These are phyloP conservation scores for Antedon mediterranea DNA, from an alignment of 53 echinoderm and acorn worm genomes.

Conservation along the genomic window DNA sequence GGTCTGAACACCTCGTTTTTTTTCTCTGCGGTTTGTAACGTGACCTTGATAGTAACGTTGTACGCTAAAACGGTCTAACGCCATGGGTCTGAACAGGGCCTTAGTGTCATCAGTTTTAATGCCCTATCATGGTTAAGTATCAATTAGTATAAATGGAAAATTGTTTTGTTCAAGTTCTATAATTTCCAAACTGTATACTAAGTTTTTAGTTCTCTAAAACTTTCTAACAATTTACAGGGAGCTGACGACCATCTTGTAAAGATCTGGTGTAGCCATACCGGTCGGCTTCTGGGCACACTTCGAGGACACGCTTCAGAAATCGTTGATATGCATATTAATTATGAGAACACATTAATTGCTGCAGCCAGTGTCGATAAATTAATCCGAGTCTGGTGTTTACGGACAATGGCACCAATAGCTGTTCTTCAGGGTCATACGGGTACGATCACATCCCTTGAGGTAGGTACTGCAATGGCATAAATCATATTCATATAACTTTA, in stretches of 20 bases:
- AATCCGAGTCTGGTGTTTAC: slow-evolving; percentile 61
- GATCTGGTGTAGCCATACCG: slow-evolving; percentile 68
- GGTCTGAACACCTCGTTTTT: too few relatives aligned
- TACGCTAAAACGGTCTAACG: too few relatives aligned
- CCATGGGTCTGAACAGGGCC: too few relatives aligned
- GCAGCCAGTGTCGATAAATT: slow-evolving; percentile 72
- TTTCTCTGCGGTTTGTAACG: too few relatives aligned
- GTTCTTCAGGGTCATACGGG: slow-evolving; percentile 83
- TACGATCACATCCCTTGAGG: slow-evolving; percentile 93
- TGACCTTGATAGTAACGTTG: too few relatives aligned
- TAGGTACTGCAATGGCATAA: slow-evolving; percentile 4
- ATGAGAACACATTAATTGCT: slow-evolving; percentile 69
- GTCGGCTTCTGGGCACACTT: slow-evolving; percentile 63
- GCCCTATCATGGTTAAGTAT: too few relatives aligned
- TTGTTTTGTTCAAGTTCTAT: too few relatives aligned
- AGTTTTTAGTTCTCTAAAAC: not conserved
- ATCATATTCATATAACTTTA: not conserved
- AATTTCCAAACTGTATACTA: not conserved
- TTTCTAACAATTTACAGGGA: slow-evolving; percentile 29
- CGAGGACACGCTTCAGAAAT: slow-evolving; percentile 87
- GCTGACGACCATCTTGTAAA: slow-evolving; percentile 92
- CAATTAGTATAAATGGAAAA: too few relatives aligned
- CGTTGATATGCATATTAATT: slow-evolving; percentile 92
- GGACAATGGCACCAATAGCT: slow-evolving; percentile 65
- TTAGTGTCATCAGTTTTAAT: not conserved